These are phyloP conservation scores for Aleiodes leptofemur DNA, from an alignment of 2,888 invertebrate species.

Conservation along the genomic window DNA sequence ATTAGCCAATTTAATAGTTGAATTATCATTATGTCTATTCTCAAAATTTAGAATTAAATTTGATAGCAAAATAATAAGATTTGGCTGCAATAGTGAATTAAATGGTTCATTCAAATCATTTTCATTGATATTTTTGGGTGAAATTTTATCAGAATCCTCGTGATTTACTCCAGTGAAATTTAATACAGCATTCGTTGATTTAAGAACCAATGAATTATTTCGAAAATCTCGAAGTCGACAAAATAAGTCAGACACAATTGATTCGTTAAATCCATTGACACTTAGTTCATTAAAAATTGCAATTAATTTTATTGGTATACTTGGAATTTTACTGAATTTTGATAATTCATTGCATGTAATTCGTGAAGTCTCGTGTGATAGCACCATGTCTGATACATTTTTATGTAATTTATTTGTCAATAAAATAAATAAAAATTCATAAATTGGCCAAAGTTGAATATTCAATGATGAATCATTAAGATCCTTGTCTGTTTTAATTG, in stretches of 20 bases:
- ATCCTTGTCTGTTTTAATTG: slow-evolving; percentile 49
- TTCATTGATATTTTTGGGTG: slow-evolving; percentile 36
- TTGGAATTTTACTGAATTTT: slow-evolving; percentile 62
- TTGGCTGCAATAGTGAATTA: slow-evolving; percentile 54
- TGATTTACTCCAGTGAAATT: slow-evolving; percentile 57
- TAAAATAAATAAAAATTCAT: slow-evolving; percentile 77
- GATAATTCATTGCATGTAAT: slow-evolving; percentile 4
- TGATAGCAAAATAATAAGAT: slow-evolving; percentile 60
- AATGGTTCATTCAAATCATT: neutral
- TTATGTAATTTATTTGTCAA: slow-evolving; percentile 63
- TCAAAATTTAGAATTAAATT: slow-evolving; percentile 60
- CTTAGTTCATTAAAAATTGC: slow-evolving; percentile 60
- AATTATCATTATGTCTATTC: slow-evolving; percentile 47
- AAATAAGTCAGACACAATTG: slow-evolving; percentile 56
- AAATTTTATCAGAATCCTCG: slow-evolving; percentile 34
- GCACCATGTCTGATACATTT: slow-evolving; percentile 26
- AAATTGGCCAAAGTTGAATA: slow-evolving; percentile 78
- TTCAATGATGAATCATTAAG: slow-evolving; percentile 63
- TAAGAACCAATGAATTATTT: slow-evolving; percentile 59
- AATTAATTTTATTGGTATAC: slow-evolving; percentile 64
- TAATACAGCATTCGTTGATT: slow-evolving; percentile 53
- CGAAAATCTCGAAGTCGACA: slow-evolving; percentile 56
- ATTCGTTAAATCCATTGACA: neutral
- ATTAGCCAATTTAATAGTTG: slow-evolving; percentile 70
- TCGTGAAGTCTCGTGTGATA: neutral